A percentile compares a stretch with the other conserved stretches of the same genome.
Evolutionary conservation across 2,888 invertebrate species (phyloP).

Genomic region (Caenorhabditis sp.): DNA sequence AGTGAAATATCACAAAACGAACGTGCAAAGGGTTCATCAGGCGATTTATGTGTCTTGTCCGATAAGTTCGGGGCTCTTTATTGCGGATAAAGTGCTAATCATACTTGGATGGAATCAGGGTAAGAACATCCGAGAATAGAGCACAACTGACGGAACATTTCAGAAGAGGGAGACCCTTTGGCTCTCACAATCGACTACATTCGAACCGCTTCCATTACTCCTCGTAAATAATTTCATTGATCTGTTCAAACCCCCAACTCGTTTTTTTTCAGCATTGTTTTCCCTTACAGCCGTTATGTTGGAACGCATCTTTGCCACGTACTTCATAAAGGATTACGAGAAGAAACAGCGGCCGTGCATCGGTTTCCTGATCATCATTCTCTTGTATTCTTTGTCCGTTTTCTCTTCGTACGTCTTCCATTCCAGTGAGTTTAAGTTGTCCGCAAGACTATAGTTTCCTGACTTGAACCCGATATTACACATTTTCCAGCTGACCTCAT

Average conservation of each 20-base stretch:
- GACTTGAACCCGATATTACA: too few species aligned
- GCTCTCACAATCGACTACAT: constrained; percentile 1
- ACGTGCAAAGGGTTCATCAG: constrained; percentile 28
- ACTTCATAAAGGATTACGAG: constrained; percentile 31
- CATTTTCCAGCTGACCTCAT: constrained; percentile 23
- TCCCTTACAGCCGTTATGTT: constrained; percentile 25
- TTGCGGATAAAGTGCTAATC: constrained; percentile 1
- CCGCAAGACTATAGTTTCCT: neutral
- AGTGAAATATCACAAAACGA: constrained; percentile 35
- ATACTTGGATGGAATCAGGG: too few species aligned
- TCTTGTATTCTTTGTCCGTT: constrained; percentile 2
- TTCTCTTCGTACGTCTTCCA: constrained; percentile 20
- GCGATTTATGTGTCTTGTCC: constrained; percentile 37
- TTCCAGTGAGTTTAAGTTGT: constrained; percentile 4
- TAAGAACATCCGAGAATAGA: too few species aligned
- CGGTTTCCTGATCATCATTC: constrained; percentile 5
- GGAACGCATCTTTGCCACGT: constrained; percentile 31
- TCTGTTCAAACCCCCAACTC: neutral
- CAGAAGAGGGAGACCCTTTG: neutral
- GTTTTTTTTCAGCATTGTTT: constrained; percentile 21
- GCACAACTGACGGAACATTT: neutral
- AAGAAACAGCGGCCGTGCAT: constrained; percentile 17
- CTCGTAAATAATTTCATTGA: neutral
- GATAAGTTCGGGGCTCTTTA: constrained; percentile 19
- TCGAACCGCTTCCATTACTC: constrained; percentile 15